Percentiles rank a stretch among this genome's conserved stretches.
Evolutionary conservation across 1,140 invertebrate genomes (phyloP).

Genomic region (Cydia strobilella): DNA sequence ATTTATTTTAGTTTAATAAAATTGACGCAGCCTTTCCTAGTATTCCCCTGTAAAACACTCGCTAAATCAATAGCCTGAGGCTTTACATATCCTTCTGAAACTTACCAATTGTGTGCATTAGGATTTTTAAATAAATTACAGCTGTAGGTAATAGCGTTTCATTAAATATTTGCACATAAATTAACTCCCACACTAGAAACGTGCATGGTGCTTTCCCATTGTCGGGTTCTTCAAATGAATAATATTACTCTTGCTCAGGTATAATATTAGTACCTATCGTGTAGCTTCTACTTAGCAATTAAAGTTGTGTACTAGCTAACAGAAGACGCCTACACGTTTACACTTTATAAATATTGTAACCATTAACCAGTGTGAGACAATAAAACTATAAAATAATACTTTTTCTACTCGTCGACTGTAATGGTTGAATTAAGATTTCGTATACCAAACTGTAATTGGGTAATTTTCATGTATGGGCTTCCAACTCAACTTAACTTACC

Average conservation of each 20-base stretch:
- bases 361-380: background rate
- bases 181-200: constrained; percentile 21
- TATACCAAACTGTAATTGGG: too few relatives aligned
- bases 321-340: constrained; percentile 7
- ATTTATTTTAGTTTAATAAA: background rate
- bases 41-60: background rate
- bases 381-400: constrained; percentile 6
- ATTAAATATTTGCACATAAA: constrained; percentile 30
- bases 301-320: constrained; percentile 28
- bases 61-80: background rate
- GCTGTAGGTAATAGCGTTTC: constrained; percentile 24
- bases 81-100: constrained; percentile 2
- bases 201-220: constrained; percentile 12
- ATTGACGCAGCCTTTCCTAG: background rate
- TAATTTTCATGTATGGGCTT: too few relatives aligned
- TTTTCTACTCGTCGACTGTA: too few relatives aligned
- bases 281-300: constrained; percentile 5
- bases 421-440: too few relatives aligned
- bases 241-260: constrained; percentile 15
- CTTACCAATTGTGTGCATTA: background rate
- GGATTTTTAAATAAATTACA: constrained; percentile 13
- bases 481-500: too few relatives aligned
- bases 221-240: constrained; percentile 7
- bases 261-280: constrained; percentile 26
- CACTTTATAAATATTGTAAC: background rate